phyloP scores from a whole-genome alignment of 1,140 invertebrate genomes.

The Camponotus vicinus region DNA sequence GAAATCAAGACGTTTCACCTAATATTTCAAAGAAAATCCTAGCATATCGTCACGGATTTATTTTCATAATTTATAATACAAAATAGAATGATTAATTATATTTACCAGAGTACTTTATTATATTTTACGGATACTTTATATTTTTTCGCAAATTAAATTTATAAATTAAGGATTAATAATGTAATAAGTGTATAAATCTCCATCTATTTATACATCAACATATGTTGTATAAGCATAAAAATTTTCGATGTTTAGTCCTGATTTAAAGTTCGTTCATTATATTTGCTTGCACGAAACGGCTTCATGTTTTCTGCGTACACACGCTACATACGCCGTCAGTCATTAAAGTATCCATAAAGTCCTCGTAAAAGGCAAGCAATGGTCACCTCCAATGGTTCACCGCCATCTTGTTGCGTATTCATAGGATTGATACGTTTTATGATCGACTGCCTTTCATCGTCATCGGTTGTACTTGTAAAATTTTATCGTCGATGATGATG shows the following conservation, averaged over 20 bases:
- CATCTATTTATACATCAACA: background rate
- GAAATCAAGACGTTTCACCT: conserved; percentile 41
- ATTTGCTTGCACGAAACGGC: conserved; percentile 20
- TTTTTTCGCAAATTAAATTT: background rate
- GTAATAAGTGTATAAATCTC: background rate
- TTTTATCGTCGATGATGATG: conserved; percentile 1
- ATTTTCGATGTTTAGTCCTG: background rate
- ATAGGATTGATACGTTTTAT: conserved; percentile 52
- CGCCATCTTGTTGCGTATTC: conserved; percentile 54
- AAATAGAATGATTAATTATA: background rate
- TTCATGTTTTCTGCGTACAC: conserved; percentile 34
- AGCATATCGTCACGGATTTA: background rate
- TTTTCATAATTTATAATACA: conserved; percentile 1
- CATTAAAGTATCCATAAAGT: conserved; percentile 57
- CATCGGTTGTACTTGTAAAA: background rate
- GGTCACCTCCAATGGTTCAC: conserved; percentile 33
- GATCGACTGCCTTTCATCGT: conserved; percentile 13
- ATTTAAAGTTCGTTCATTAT: conserved; percentile 16
- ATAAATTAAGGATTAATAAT: background rate
- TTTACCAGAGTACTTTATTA: conserved; percentile 11
- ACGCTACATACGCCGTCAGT: conserved; percentile 14
- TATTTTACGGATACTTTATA: background rate
- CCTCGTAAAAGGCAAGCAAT: conserved; percentile 56
- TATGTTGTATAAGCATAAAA: conserved; percentile 1
- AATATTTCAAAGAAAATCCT: conserved; percentile 15